Base-by-base conservation (phyloP, 1,140 invertebrate species). In the Bathynomus jamesi region DNA sequence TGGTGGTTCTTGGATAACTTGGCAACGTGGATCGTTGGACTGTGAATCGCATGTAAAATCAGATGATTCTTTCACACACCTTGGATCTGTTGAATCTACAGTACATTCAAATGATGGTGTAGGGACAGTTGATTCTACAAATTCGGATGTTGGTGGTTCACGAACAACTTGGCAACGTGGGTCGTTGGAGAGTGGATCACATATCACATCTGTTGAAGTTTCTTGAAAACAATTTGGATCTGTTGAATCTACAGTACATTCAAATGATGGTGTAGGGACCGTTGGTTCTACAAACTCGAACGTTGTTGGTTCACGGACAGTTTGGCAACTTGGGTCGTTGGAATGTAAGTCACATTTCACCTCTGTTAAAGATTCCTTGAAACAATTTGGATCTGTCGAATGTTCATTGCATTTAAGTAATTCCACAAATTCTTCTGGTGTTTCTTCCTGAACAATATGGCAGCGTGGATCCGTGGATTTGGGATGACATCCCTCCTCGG, bases 171-270 rank as follows among this genome's bases (percentile, higher is more conserved):
- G 53, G n/a, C 67, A 69, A 8, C 27, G 24, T 1, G 67, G 67
- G 24, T 84, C 82, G 0, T 74, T 80, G 3, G 80, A 80, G 7
- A 82, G 82, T 17, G 82, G 82, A 65, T 80, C 84, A 69, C 79
- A 82, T 53, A 60, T 31, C 3, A 71, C 5, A 13, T 65, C n/a
- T 13, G 53, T n/a, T 32, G n/a, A 27, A 10, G 27, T 27, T 8
- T 5, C 8, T 11, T 46, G 28, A n/a, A n/a, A n/a, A n/a, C n/a
- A n/a, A n/a, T n/a, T n/a, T n/a, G n/a, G n/a, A n/a, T n/a, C n/a
- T n/a, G n/a, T n/a, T n/a, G n/a, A n/a, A n/a, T n/a, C n/a, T n/a
- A n/a, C n/a, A n/a, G n/a, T n/a, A n/a, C n/a, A n/a, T n/a, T n/a
- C n/a, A 65, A 80, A 72, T 63, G 61, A 68, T 32, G 70, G 60